Evolutionary conservation across 2,888 invertebrate species (phyloP).

Genomic region (Drosophila atroscutellata): DNA sequence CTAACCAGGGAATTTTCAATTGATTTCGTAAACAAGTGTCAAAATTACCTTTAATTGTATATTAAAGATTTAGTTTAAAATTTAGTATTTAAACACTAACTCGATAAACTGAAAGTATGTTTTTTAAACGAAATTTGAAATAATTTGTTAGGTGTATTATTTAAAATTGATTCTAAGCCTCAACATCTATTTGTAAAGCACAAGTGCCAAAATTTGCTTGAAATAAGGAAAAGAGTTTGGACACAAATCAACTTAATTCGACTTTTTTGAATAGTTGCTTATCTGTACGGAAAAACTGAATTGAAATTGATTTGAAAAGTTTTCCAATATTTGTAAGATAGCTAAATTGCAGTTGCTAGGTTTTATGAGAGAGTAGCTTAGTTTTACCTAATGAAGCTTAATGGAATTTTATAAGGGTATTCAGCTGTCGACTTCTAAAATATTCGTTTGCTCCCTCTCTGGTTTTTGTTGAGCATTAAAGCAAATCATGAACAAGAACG

Average conservation of each 20-base stretch:
- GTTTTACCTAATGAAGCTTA: background rate
- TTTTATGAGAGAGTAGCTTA: background rate
- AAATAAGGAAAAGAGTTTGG: background rate
- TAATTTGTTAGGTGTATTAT: background rate
- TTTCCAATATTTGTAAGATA: background rate
- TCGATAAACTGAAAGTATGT: accelerated
- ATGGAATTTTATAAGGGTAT: background rate
- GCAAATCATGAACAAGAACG: constrained; percentile 60
- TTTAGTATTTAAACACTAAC: background rate
- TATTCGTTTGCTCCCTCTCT: constrained; percentile 11
- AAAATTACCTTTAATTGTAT: background rate
- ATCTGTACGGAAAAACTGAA: background rate
- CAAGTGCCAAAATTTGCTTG: background rate
- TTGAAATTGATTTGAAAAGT: too few species aligned
- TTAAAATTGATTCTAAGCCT: background rate
- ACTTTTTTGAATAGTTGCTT: background rate
- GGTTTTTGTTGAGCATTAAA: constrained; percentile 52
- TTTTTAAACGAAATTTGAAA: background rate
- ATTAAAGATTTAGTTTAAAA: background rate
- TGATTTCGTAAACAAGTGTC: background rate
- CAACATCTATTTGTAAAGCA: background rate
- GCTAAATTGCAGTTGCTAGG: background rate
- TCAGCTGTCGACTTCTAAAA: background rate
- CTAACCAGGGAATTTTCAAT: background rate
- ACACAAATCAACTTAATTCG: too few species aligned